These are phyloP conservation scores for Gorsachius magnificus DNA, from an alignment of 2,797 vertebrate genomes.

Conservation along the genomic window DNA sequence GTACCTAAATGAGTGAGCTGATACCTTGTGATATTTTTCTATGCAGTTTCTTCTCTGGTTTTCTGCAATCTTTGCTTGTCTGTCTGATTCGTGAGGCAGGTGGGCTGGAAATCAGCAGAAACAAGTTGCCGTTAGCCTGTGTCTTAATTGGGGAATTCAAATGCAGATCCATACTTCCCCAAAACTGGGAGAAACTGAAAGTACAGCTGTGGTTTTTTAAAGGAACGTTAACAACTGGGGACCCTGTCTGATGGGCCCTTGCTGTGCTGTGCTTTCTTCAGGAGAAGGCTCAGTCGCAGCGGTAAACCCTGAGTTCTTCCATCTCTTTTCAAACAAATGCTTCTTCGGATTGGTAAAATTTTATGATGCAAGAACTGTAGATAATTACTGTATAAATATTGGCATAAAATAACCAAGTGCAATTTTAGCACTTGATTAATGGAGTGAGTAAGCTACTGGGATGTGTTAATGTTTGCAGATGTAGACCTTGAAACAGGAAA, in stretches of 20 bases:
- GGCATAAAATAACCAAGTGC: conserved; percentile 1
- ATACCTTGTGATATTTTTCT: not conserved
- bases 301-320: not conserved
- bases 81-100: not conserved
- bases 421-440: conserved; percentile 37
- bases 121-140: not conserved
- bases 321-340: not conserved
- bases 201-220: not conserved
- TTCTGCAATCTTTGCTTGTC: not conserved
- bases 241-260: not conserved
- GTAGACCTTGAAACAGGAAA: not conserved
- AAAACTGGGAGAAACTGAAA: not conserved
- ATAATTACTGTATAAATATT: conserved; percentile 29
- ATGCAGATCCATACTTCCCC: not conserved
- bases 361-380: not conserved
- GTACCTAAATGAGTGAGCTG: not conserved
- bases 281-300: not conserved
- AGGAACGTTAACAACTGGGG: not conserved
- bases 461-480: not conserved
- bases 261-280: not conserved
- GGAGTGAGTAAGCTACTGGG: not conserved
- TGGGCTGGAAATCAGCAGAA: not conserved
- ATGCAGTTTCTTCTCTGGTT: not conserved
- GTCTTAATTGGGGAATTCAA: not conserved
- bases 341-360: not conserved